A percentile compares a stretch with the other conserved stretches of the same genome.
Evolutionary conservation across 2,888 invertebrate genomes (phyloP).

Genomic region (Eupithecia inturbata): DNA sequence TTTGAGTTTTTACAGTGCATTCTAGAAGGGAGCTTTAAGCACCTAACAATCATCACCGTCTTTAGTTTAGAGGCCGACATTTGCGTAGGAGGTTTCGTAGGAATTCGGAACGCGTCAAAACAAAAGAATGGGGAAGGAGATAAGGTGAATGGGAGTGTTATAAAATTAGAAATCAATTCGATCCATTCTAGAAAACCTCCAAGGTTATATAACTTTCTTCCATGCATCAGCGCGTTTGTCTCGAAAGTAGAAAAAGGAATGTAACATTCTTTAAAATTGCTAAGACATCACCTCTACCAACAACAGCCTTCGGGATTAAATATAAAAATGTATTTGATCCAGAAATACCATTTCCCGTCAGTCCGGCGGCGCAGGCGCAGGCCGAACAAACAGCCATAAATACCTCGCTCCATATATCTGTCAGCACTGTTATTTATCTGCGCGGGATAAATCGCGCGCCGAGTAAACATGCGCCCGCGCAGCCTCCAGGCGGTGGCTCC

Average conservation of each 20-base stretch:
- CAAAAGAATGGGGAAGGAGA: no score
- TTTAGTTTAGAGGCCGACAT: no score
- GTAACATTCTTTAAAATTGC: not conserved
- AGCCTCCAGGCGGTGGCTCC: slow-evolving; percentile 43
- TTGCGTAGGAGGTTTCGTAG: no score
- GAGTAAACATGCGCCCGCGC: slow-evolving; percentile 70
- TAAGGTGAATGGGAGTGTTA: no score
- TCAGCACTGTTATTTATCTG: slow-evolving; percentile 65
- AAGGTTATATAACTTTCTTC: not conserved
- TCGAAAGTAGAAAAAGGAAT: not conserved
- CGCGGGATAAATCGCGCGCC: slow-evolving; percentile 68
- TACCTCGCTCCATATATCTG: slow-evolving; percentile 30
- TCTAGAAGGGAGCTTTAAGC: no score
- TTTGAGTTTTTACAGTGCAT: no score
- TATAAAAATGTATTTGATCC: not conserved
- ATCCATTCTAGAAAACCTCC: not conserved
- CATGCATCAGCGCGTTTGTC: not conserved
- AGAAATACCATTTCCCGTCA: slow-evolving; percentile 6
- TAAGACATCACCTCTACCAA: not conserved
- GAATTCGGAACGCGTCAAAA: no score
- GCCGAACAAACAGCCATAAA: slow-evolving; percentile 28
- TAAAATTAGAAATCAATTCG: not conserved
- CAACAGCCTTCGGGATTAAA: not conserved
- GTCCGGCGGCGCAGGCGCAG: slow-evolving; percentile 6
- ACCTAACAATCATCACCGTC: no score